Evolutionary conservation across 2,797 vertebrate genomes (phyloP).

Genomic region (Aselliscus stoliczkanus): DNA sequence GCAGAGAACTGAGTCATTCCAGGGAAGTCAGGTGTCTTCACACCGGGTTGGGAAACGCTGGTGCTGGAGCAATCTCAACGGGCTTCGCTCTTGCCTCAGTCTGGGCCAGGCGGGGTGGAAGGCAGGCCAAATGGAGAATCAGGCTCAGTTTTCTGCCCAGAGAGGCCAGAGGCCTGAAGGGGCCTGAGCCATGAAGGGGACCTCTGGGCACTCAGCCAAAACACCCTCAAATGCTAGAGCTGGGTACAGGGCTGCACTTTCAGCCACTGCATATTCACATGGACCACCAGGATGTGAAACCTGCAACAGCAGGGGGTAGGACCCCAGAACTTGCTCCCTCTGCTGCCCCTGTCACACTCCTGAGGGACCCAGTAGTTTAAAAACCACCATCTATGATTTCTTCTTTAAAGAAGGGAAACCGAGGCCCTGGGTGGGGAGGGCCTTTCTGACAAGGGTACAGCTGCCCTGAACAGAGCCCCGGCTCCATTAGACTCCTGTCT

Average conservation of each 20-base stretch:
- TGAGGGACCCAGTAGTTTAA: background rate
- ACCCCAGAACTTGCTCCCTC: background rate
- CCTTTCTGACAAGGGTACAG: background rate
- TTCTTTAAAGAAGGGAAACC: background rate
- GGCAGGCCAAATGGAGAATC: background rate
- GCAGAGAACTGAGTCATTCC: background rate
- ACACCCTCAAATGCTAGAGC: background rate
- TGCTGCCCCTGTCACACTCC: background rate
- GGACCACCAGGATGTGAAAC: background rate
- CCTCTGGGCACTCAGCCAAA: background rate
- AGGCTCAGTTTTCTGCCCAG: background rate
- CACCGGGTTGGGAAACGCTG: background rate
- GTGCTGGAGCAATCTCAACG: conserved; percentile 33
- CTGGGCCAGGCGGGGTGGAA: background rate
- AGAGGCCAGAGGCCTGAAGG: background rate
- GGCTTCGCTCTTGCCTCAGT: conserved; percentile 28
- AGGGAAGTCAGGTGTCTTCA: background rate
- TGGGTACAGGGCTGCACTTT: background rate
- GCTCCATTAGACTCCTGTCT: background rate
- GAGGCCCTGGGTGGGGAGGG: background rate
- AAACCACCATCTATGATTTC: background rate
- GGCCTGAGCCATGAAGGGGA: background rate
- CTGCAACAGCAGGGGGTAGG: background rate
- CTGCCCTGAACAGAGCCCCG: background rate
- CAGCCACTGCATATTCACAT: background rate